Evolutionary conservation across 1,140 invertebrate genomes (phyloP), one percentile per base, ranked within the genome.

Genomic region (Papilio glaucus): DNA sequence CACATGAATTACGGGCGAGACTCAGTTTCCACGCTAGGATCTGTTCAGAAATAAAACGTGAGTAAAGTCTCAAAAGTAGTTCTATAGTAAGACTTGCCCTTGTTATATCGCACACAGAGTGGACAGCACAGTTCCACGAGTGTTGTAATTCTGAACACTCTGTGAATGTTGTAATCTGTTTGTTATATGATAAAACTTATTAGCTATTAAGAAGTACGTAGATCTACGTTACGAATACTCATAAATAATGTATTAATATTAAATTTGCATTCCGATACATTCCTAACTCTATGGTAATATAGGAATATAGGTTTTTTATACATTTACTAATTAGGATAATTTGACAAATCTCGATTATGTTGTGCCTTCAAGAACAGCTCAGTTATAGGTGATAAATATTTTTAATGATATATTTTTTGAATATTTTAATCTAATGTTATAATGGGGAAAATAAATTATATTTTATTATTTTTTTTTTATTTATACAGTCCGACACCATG

Each of bases 401-500:
- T 77, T 79, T 74, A 80, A 79, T 67, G 62, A 74, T 79, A 79
- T 80, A 4, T 41, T 63, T 82, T 77, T 82, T 82, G 68, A 77
- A 82, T 86, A 85, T 83, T 81, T 87, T 84, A 85, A 83, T 84
- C 80, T 45, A 80, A 81, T 85, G 83, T 86, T 86, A 73, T 76
- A 82, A 82, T 72, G 73, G 77, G 76, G 78, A 78, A 71, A 84
- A 87, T 88, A 89, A 85, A 87, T 80, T 79, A 78, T 84, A 83
- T 83, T 85, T 85, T 88, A 79, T 76, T 79, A 75, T 41, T 72
- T 15, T 9, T 24, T 60, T 49, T 39, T 72, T 15, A 72, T 1
- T 73, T 33, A 18, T 62, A 33, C 6, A 33, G 6, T 33, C 29
- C 29, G 29, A 33, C 29, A 33, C 29, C 29, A 33, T n/a, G n/a